Evolutionary conservation across 1,140 invertebrate genomes (phyloP), one percentile per base, ranked within the genome.

Genomic region (Drosophila willistoni): DNA sequence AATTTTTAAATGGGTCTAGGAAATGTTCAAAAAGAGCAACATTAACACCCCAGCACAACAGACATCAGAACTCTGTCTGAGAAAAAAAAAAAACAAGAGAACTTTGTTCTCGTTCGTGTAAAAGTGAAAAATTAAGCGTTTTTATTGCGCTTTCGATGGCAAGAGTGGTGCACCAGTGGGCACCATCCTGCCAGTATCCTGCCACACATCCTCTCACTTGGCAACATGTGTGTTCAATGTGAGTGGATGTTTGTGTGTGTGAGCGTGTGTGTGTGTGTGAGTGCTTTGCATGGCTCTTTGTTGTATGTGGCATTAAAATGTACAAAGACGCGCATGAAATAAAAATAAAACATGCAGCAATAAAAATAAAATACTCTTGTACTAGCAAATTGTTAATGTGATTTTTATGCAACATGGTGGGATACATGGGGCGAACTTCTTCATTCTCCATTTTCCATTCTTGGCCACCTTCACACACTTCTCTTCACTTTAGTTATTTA

Each of bases 91-190:
- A 73, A 78, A 57, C 44, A 65, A 55, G 55, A 47, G 73, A 81
- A 77, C 71, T 77, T 85, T 78, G 41, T 77, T 62, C 68, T 61
- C 60, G 57, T 74, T 64, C 62, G 71, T 84, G 77, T 89, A 81
- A 84, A 89, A 89, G 84, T 89, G 84, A 89, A 89, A 89, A 89
- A 89, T 89, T 89, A 89, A 89, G 84, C 84, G 84, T 89, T 89
- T 84, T 89, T 89, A 89, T 89, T 89, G 84, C 84, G 77, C 77
- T 84, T 89, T 89, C 80, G 73, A 77, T 77, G 71, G 59, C 71
- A 85, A 81, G 77, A 79, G 34, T 70, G 74, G 44, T 51, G 44
- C 44, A 51, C 44, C 79, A 39, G 36, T 39, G 36, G 77, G 64
- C 64, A 64, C 64, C 64, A 66, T 69, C 60, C 64, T 66, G 66